Conservation (phyloP, 2,113 vertebrate species). For the Cynocephalus volans region DNA sequence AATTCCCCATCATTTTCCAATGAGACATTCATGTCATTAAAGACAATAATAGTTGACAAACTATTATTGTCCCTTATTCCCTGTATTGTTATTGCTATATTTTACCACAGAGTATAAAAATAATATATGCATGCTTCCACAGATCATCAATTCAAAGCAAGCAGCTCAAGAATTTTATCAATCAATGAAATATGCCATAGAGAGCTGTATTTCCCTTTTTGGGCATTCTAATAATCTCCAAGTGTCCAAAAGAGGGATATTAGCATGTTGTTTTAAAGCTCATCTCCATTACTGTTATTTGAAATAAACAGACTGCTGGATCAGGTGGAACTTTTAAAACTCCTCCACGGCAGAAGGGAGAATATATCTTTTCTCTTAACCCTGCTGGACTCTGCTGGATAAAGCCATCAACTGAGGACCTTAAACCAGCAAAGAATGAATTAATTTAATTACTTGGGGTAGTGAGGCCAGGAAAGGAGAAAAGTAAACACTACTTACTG, state of each 20-base stretch:
- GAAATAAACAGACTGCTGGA: constrained; percentile 36
- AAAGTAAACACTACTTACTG: neutral
- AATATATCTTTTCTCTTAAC: neutral
- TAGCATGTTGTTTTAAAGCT: neutral
- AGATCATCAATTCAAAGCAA: constrained; percentile 72
- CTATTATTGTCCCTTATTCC: neutral
- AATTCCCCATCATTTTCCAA: constrained; percentile 75
- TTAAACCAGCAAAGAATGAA: constrained; percentile 29
- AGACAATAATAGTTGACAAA: constrained; percentile 71
- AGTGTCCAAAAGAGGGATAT: constrained; percentile 9
- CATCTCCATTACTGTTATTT: constrained; percentile 2
- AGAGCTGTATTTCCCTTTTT: constrained; percentile 21
- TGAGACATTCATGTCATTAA: constrained; percentile 69
- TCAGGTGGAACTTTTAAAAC: neutral
- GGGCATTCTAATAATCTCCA: neutral
- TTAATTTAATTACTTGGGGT: neutral
- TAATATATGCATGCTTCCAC: constrained; percentile 47
- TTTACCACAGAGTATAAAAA: constrained; percentile 41
- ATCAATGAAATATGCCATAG: neutral
- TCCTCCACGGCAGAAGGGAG: neutral
- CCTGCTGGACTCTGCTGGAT: neutral
- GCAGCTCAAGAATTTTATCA: constrained; percentile 71
- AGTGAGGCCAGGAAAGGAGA: neutral
- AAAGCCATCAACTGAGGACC: neutral
- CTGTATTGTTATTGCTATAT: constrained; percentile 40